phyloP scores from a whole-genome alignment of 2,797 vertebrate genomes.

The Pitangus sulphuratus region DNA sequence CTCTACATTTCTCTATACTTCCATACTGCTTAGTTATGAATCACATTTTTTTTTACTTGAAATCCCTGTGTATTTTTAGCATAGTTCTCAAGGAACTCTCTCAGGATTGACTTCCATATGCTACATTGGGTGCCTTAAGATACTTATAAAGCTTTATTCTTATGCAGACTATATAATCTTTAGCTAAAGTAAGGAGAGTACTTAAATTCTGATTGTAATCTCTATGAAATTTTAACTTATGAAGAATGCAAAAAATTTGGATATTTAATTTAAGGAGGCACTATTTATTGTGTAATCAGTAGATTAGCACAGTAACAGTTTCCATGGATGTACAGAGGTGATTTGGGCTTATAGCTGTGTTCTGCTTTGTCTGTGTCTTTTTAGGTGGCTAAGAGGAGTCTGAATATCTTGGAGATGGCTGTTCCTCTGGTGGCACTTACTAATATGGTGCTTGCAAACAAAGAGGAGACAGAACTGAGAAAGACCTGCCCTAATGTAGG shows the following conservation, averaged over 20 bases:
- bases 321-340: fast-evolving
- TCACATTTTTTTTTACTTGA: background rate
- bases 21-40: background rate
- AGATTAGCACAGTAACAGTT: background rate
- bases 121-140: background rate
- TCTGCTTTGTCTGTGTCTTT: background rate
- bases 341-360: background rate
- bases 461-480: background rate
- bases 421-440: background rate
- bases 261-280: conserved; percentile 63
- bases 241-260: background rate
- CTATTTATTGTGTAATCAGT: background rate
- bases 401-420: background rate
- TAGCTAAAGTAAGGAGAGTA: conserved; percentile 16
- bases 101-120: conserved; percentile 2
- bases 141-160: conserved; percentile 46
- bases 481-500: background rate
- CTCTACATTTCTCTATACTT: conserved; percentile 2
- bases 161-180: conserved; percentile 28
- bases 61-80: conserved; percentile 11
- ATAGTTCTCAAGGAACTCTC: conserved; percentile 41
- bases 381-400: background rate
- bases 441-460: background rate
- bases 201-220: conserved; percentile 18
- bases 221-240: conserved; percentile 4